These are phyloP conservation scores for Archips crataeganus DNA, from an alignment of 2,888 invertebrate species.

Conservation along the genomic window DNA sequence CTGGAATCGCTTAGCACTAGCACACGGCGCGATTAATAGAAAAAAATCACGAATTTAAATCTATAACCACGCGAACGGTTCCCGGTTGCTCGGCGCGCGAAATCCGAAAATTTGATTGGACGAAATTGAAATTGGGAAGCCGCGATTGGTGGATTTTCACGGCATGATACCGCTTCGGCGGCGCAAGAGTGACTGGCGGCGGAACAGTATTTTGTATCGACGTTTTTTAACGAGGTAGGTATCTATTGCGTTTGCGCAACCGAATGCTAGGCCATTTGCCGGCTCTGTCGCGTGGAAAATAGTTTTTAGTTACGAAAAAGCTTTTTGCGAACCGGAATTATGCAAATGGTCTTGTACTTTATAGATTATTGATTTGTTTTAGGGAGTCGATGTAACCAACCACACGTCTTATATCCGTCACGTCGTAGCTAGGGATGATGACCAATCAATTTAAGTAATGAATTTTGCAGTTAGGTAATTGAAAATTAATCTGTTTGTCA, in stretches of 20 bases:
- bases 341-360: slow-evolving; percentile 18
- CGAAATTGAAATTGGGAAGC: slow-evolving; percentile 43
- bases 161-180: slow-evolving; percentile 58
- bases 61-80: too few species aligned
- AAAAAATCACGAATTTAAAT: too few species aligned
- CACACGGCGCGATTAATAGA: background rate
- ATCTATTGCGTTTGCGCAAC: slow-evolving; percentile 29
- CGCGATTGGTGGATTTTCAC: slow-evolving; percentile 50
- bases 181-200: slow-evolving; percentile 67
- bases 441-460: too few species aligned
- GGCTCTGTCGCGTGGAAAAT: slow-evolving; percentile 31
- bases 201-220: slow-evolving; percentile 44
- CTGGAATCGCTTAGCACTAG: background rate
- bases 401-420: too few species aligned
- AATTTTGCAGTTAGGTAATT: too few species aligned
- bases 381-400: background rate
- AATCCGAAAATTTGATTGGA: slow-evolving; percentile 4
- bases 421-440: too few species aligned
- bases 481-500: too few species aligned
- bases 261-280: slow-evolving; percentile 7
- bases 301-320: slow-evolving; percentile 15
- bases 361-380: background rate
- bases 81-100: background rate
- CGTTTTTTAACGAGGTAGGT: slow-evolving; percentile 25
- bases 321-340: slow-evolving; percentile 15